phyloP scores from a whole-genome alignment of 1,140 invertebrate genomes.

The Ostrea denselamellosa region DNA sequence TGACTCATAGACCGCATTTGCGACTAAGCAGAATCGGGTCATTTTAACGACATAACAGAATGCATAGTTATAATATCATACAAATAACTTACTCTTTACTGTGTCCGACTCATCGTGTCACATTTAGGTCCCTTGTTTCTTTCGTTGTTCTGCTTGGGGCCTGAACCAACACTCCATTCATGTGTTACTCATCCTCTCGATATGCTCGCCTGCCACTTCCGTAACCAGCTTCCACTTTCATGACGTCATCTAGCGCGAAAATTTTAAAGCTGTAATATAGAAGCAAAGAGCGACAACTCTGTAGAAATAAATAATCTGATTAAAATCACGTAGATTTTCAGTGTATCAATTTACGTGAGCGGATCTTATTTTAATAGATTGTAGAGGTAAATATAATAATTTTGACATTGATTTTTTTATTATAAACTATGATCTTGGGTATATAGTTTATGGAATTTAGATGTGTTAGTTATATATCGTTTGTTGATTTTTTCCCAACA shows the following conservation, averaged over 20 bases:
- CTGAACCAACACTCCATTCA: conserved; percentile 16
- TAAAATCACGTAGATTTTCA: too few relatives aligned
- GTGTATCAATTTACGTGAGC: too few relatives aligned
- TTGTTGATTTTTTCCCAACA: too few relatives aligned
- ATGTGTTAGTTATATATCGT: too few relatives aligned
- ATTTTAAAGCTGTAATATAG: not conserved
- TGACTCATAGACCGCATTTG: not conserved
- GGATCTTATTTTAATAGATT: too few relatives aligned
- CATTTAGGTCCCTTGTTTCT: not conserved
- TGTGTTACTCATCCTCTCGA: conserved; percentile 31
- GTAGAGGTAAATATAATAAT: too few relatives aligned
- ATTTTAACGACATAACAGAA: not conserved
- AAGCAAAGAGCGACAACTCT: too few relatives aligned
- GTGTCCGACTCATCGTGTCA: not conserved
- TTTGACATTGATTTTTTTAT: too few relatives aligned
- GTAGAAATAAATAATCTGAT: too few relatives aligned
- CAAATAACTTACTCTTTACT: not conserved
- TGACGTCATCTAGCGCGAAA: conserved; percentile 2
- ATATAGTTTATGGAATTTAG: too few relatives aligned
- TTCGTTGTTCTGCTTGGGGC: not conserved
- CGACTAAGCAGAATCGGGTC: not conserved
- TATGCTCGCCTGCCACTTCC: conserved; percentile 20
- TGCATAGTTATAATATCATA: not conserved
- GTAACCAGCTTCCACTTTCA: conserved; percentile 19
- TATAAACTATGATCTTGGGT: too few relatives aligned